Evolutionary conservation across 2,797 vertebrate genomes (phyloP).

Genomic region (Clarias platycephalus): DNA sequence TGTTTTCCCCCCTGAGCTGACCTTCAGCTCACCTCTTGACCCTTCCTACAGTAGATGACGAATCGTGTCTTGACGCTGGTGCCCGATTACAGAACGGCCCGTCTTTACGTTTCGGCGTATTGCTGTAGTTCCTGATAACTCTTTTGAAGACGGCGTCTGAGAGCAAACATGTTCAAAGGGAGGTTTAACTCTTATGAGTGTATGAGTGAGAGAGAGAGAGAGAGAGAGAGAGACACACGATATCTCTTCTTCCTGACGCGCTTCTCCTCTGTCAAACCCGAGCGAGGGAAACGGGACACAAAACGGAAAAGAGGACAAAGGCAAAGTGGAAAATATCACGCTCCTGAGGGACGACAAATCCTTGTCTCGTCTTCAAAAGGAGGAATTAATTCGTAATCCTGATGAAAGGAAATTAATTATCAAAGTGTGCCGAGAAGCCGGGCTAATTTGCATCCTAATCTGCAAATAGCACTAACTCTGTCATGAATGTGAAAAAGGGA

Average conservation of each 20-base stretch:
- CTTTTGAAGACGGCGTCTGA: background rate
- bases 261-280: conserved; percentile 28
- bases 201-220: background rate
- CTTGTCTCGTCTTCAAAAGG: conserved; percentile 30
- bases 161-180: conserved; percentile 9
- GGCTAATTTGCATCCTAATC: conserved; percentile 28
- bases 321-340: conserved; percentile 36
- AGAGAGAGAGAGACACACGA: background rate
- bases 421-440: conserved; percentile 22
- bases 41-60: background rate
- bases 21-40: conserved; percentile 16
- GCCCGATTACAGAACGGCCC: background rate
- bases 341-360: conserved; percentile 27
- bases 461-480: conserved; percentile 3
- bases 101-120: conserved; percentile 9
- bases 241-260: conserved; percentile 37
- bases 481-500: background rate
- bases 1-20: background rate
- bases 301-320: conserved; percentile 41
- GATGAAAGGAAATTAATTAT: conserved; percentile 39
- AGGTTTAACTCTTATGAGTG: conserved; percentile 22
- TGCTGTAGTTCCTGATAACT: conserved; percentile 7
- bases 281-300: conserved; percentile 9
- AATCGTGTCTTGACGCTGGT: background rate
- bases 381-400: conserved; percentile 36